A percentile compares a stretch with the other conserved stretches of the same genome.
Evolutionary conservation across 1,140 invertebrate species (phyloP).

Genomic region (Apis dorsata): DNA sequence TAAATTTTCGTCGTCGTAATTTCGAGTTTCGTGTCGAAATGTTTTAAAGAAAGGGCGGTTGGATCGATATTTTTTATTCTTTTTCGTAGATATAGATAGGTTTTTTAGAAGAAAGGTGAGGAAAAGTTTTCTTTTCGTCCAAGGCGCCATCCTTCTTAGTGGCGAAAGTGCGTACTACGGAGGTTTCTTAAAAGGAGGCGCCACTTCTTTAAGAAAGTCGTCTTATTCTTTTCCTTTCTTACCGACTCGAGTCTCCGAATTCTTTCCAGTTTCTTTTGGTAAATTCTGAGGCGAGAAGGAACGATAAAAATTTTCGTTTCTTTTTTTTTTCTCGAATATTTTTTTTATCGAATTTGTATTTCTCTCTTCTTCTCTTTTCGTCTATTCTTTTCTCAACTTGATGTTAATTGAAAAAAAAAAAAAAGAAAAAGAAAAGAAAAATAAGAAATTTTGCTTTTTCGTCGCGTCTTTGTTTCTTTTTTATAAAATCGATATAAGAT

Average conservation of each 20-base stretch:
- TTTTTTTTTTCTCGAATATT: background rate
- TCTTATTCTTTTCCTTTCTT: conserved; percentile 77
- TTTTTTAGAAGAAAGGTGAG: background rate
- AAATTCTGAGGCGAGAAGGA: background rate
- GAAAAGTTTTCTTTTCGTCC: conserved; percentile 31
- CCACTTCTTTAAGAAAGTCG: conserved; percentile 77
- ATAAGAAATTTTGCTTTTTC: too few species aligned
- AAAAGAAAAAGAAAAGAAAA: too few species aligned
- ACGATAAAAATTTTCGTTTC: background rate
- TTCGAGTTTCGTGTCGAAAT: background rate
- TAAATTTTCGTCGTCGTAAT: background rate
- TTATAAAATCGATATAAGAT: background rate
- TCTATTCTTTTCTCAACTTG: too few species aligned
- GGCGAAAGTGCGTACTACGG: conserved; percentile 59
- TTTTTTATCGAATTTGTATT: too few species aligned
- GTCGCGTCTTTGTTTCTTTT: background rate
- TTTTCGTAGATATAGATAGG: background rate
- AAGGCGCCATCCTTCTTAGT: conserved; percentile 71
- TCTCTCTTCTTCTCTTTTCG: background rate
- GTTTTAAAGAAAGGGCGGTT: too few species aligned
- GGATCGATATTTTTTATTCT: background rate
- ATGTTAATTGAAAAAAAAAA: too few species aligned
- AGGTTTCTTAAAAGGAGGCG: conserved; percentile 75
- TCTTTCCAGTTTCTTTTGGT: conserved; percentile 28
- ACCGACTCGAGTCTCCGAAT: conserved; percentile 69